These are phyloP conservation scores for Clusia tigrina DNA, from an alignment of 2,888 invertebrate genomes.

Conservation along the genomic window DNA sequence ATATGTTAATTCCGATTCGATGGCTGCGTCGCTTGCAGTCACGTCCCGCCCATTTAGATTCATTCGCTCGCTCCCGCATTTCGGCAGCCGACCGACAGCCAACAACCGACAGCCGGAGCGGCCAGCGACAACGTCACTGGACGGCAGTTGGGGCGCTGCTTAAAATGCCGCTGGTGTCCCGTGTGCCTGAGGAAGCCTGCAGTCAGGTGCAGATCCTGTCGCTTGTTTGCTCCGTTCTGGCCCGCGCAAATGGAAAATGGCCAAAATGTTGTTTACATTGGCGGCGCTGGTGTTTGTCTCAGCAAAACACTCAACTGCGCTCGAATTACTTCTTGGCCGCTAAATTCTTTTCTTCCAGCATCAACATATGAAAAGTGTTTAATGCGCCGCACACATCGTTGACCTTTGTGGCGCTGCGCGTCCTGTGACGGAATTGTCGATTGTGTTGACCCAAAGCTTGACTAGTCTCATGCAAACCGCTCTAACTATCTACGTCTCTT, in stretches of 20 bases:
- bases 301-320: constrained; percentile 22
- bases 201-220: constrained; percentile 20
- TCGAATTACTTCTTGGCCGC: no score
- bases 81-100: neutral
- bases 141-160: constrained; percentile 6
- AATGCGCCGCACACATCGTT: no score
- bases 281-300: constrained; percentile 13
- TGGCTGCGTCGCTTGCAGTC: constrained; percentile 29
- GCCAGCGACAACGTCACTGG: neutral
- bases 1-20: constrained; percentile 35
- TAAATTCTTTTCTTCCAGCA: no score
- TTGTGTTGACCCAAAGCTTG: no score
- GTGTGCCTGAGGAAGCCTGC: neutral
- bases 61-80: neutral
- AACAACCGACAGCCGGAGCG: neutral
- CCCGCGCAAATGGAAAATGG: neutral
- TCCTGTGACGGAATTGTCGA: no score
- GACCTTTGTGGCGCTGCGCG: no score
- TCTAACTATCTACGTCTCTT: no score
- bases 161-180: constrained; percentile 22
- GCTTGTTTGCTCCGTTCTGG: constrained; percentile 11
- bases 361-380: no score
- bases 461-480: no score
- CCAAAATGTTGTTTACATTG: constrained; percentile 21
- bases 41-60: constrained; percentile 30